phyloP scores from a whole-genome alignment of 2,113 vertebrate species.

The Erpornis zantholeuca region DNA sequence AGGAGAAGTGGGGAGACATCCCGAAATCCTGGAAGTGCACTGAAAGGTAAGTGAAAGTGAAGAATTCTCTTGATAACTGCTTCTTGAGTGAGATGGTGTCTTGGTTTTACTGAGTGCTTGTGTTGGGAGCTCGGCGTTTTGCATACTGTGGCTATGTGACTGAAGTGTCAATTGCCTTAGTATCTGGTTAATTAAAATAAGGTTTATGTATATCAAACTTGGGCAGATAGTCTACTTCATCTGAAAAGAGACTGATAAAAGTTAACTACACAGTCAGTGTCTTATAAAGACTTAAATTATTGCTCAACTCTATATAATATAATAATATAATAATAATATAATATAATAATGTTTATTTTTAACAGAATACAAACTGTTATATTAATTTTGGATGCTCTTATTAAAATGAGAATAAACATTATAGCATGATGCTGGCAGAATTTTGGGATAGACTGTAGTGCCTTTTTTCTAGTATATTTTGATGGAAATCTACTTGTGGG shows the following conservation, averaged over 20 bases:
- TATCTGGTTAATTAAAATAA: not conserved
- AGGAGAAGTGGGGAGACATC: not conserved
- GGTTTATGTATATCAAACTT: not conserved
- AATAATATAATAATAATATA: not conserved
- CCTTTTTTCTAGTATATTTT: not conserved
- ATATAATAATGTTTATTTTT: not conserved
- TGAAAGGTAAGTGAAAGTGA: not conserved
- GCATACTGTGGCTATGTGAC: rapidly evolving
- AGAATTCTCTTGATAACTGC: not conserved
- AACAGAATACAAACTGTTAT: not conserved
- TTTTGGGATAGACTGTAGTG: not conserved
- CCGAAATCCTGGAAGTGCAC: not conserved
- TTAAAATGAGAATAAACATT: not conserved
- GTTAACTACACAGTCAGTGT: not conserved
- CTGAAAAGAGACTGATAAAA: not conserved
- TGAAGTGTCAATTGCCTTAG: not conserved
- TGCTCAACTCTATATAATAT: not conserved
- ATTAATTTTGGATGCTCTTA: not conserved
- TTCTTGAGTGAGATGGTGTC: not conserved
- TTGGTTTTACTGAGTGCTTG: not conserved
- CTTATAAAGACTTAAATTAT: not conserved
- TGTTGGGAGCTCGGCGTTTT: not conserved
- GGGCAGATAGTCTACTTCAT: not conserved
- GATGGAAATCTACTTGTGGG: not conserved
- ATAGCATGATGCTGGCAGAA: not conserved